Base-by-base conservation (phyloP, 1,140 invertebrate species). In the Diorhabda carinulata region DNA sequence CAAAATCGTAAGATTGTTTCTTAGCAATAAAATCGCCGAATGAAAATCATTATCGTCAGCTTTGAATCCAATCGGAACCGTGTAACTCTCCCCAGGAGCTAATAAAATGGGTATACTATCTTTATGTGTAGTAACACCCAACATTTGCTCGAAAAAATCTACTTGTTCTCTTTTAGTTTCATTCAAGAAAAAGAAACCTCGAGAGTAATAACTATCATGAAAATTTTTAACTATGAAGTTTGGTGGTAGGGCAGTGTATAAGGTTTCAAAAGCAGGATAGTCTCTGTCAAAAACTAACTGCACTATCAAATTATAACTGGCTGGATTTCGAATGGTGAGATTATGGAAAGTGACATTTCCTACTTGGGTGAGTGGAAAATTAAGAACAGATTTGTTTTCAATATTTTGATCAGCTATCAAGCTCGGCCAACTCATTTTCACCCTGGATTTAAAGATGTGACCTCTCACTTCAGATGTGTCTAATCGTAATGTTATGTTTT, bases 1-100 rank as follows among this genome's bases (percentile, higher is more conserved):
- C 73, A 98, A 83, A 60, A 95, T 89, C 1, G 96, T 98, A 73
- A 98, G 84, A 82, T 99, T 98, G 81, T 98, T 99, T 75, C 96
- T 74, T 42, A 86, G 79, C 44, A 84, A 80, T 8, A 85, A 62
- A 9, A 85, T 73, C 1, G 81, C 81, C 57, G 82, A 82, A 75
- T 81, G 82, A 7, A 73, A 74, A 5, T 78, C 78, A 1, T 80
- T 66, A 56, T 78, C 73, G 47, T 78, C 71, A 9, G 82, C 78
- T n/a, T 74, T 74, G 71, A 84, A 84, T 47, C 69, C 71, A n/a
- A 74, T 58, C n/a, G 41, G 57, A 7, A 74, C 60, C 5, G 41
- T 62, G 10, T 69, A 66, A 3, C 81, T 82, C 73, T 86, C 80
- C 3, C 76, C 80, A 6, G 85, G 82, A 67, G 80, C 72, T 25